Conservation (phyloP, 2,797 vertebrate genomes). For the Manis crassicaudata region DNA sequence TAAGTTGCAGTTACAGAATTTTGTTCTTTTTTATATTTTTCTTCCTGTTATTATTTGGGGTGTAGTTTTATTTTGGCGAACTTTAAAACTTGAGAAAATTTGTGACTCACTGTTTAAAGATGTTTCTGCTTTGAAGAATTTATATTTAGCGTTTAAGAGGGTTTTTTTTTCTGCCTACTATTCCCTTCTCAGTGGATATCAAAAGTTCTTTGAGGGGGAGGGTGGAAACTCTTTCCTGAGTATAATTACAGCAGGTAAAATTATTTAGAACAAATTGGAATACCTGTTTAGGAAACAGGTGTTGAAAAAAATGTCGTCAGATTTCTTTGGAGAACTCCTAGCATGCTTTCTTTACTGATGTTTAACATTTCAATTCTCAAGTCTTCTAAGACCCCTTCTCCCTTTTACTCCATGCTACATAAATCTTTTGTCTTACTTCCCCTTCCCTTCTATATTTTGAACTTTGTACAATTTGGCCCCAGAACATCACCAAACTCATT, state of each 20-base stretch:
- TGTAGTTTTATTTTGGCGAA: constrained; percentile 24
- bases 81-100: constrained; percentile 42
- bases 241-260: constrained; percentile 10
- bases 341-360: not conserved
- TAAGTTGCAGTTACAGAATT: not conserved
- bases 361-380: not conserved
- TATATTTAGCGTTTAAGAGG: not conserved
- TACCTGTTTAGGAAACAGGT: not conserved
- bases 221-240: not conserved
- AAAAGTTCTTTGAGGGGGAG: not conserved
- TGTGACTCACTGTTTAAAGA: not conserved
- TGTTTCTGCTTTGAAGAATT: not conserved
- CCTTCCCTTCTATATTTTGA: not conserved
- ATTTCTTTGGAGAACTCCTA: not conserved
- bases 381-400: not conserved
- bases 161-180: not conserved
- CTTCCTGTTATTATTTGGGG: not conserved
- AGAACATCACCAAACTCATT: not conserved
- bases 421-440: not conserved
- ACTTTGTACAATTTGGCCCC: not conserved
- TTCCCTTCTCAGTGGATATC: not conserved
- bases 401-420: not conserved
- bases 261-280: not conserved
- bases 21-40: not conserved
- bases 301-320: not conserved